Evolutionary conservation across 2,797 vertebrate genomes (phyloP).

Genomic region (Perodicticus potto): DNA sequence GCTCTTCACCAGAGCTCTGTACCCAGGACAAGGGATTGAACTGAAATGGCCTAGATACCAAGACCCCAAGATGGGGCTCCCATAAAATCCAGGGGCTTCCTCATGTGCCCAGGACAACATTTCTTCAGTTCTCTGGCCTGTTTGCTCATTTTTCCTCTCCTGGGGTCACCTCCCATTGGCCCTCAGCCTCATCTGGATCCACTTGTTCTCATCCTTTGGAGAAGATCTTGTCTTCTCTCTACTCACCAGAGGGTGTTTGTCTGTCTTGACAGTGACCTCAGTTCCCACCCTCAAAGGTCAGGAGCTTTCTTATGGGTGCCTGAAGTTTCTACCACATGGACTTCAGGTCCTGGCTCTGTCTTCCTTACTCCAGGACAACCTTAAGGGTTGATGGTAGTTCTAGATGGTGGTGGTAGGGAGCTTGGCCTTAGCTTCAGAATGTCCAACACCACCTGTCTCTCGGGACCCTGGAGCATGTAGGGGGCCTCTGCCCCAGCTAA

Average conservation of each 20-base stretch:
- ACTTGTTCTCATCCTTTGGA: not conserved
- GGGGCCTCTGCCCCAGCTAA: not conserved
- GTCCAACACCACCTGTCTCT: conserved; percentile 76
- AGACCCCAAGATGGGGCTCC: not conserved
- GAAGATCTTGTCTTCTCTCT: not conserved
- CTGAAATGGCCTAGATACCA: not conserved
- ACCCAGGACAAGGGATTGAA: not conserved
- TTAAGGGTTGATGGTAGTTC: not conserved
- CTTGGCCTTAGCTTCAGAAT: conserved; percentile 52
- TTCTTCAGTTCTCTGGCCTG: not conserved
- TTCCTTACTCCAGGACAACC: not conserved
- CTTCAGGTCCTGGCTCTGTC: not conserved
- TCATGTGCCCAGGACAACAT: not conserved
- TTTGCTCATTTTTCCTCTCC: not conserved
- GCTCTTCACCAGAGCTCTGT: not conserved
- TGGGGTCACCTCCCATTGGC: not conserved
- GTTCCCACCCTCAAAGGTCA: not conserved
- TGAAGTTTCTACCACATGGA: not conserved
- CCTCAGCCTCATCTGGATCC: not conserved
- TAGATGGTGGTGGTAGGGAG: not conserved
- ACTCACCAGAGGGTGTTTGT: conserved; percentile 8
- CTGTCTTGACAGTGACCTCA: not conserved
- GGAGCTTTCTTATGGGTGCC: not conserved
- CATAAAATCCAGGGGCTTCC: not conserved
- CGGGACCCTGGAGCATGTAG: conserved; percentile 58